Evolutionary conservation across 2,888 invertebrate species (phyloP).

Genomic region (Ditylenchus weischeri): DNA sequence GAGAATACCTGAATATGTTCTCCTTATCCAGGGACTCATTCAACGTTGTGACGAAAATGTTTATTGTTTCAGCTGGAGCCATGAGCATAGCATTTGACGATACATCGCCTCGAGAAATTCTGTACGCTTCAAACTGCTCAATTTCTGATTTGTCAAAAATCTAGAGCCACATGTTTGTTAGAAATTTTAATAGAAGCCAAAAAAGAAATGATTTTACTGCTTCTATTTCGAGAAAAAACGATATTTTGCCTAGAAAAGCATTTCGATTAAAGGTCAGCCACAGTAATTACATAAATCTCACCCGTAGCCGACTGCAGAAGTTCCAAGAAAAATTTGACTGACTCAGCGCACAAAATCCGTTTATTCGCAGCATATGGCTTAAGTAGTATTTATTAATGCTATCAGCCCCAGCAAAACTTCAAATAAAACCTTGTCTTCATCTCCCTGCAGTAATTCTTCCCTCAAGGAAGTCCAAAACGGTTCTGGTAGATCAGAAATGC

Average conservation of each 20-base stretch:
- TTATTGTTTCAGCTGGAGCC: constrained; percentile 18
- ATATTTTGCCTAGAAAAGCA: constrained; percentile 6
- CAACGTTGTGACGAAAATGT: constrained; percentile 11
- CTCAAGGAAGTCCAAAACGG: constrained; percentile 41
- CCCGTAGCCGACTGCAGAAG: constrained; percentile 10
- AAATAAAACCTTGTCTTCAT: constrained; percentile 15
- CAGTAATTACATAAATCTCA: too few relatives aligned
- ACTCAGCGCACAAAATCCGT: constrained; percentile 2
- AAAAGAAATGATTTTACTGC: background rate
- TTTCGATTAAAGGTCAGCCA: too few relatives aligned
- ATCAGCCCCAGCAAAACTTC: too few relatives aligned
- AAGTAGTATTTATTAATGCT: too few relatives aligned
- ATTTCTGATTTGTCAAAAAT: constrained; percentile 5
- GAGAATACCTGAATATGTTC: constrained; percentile 13
- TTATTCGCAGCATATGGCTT: constrained; percentile 10
- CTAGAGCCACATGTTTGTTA: too few relatives aligned
- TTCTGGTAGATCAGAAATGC: constrained; percentile 44
- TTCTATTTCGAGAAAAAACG: constrained; percentile 7
- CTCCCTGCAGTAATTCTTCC: constrained; percentile 28
- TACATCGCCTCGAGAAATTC: constrained; percentile 22
- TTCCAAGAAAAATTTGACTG: constrained; percentile 18
- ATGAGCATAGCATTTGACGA: constrained; percentile 22
- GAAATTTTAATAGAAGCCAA: too few relatives aligned
- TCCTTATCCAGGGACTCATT: constrained; percentile 12
- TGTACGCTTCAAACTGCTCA: constrained; percentile 22